phyloP scores from a whole-genome alignment of 2,888 invertebrate genomes.

The Lottia gigantea region DNA sequence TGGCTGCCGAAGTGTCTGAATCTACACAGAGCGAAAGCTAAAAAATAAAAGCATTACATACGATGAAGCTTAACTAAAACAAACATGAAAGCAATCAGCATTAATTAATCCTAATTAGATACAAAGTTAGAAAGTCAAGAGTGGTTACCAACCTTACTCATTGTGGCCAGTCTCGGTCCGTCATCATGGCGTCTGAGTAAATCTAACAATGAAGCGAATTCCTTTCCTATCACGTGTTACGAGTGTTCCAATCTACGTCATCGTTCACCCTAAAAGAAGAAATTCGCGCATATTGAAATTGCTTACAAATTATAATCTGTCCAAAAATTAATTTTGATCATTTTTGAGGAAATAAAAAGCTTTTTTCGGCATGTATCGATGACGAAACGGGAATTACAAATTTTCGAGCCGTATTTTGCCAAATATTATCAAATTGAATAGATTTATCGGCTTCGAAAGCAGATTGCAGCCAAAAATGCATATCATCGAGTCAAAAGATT shows the following conservation, averaged over 20 bases:
- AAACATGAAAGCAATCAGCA: conserved; percentile 8
- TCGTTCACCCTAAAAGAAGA: conserved; percentile 30
- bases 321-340: no score
- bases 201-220: conserved; percentile 40
- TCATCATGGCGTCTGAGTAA: conserved; percentile 47
- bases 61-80: background rate
- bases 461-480: no score
- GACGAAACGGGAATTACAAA: no score
- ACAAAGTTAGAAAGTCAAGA: conserved; percentile 19
- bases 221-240: conserved; percentile 52
- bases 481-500: no score
- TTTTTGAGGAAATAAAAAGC: no score
- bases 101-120: background rate
- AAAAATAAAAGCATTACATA: background rate
- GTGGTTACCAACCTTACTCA: conserved; percentile 47
- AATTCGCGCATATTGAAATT: conserved; percentile 15
- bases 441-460: no score
- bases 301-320: no score
- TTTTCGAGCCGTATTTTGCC: no score
- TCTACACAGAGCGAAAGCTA: no score
- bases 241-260: conserved; percentile 35
- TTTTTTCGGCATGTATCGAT: no score
- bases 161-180: conserved; percentile 42
- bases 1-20: background rate
- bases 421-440: no score